phyloP scores from a whole-genome alignment of 2,797 vertebrate species.

The Macropus fuliginosus region DNA sequence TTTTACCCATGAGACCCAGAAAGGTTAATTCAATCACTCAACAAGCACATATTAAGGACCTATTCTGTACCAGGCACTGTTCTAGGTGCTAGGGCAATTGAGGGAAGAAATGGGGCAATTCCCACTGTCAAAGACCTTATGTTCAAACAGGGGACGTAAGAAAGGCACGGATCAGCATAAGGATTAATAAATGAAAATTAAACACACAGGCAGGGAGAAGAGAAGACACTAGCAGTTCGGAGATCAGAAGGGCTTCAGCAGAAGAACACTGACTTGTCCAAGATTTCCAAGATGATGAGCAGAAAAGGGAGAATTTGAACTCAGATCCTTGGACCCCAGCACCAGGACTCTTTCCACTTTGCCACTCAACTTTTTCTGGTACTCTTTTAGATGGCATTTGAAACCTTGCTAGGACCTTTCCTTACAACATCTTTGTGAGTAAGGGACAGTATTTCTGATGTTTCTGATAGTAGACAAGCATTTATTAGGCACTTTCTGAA shows the following conservation, averaged over 20 bases:
- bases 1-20: neutral
- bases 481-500: neutral
- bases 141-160: neutral
- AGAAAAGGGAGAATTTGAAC: neutral
- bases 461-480: neutral
- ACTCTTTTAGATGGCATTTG: neutral
- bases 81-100: neutral
- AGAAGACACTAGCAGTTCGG: neutral
- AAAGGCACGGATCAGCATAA: neutral
- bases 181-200: neutral
- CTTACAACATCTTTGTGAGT: neutral
- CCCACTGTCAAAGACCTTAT: neutral
- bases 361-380: neutral
- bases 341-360: neutral
- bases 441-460: neutral
- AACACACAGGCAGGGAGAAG: neutral
- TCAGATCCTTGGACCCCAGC: neutral
- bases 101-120: neutral
- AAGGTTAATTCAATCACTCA: neutral
- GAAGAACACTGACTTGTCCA: neutral
- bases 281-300: neutral
- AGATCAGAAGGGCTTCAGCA: neutral
- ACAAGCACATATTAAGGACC: neutral
- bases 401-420: neutral
- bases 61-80: neutral